Percentiles rank a stretch among this genome's conserved stretches.
These are phyloP conservation scores for Parnassius orleans DNA, from an alignment of 2,888 invertebrate genomes.

Conservation along the genomic window DNA sequence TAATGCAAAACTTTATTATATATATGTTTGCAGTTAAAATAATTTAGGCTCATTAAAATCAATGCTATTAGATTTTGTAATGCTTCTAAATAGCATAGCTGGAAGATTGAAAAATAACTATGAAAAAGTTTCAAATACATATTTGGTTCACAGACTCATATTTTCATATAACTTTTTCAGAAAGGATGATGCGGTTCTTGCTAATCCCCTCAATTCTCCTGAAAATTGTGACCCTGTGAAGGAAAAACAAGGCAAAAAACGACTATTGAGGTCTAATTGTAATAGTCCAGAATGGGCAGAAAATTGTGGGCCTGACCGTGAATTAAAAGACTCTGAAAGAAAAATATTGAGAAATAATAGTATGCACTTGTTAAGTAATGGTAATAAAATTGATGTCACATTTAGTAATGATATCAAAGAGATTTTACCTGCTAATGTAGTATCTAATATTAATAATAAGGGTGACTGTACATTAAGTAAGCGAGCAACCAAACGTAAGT, in stretches of 20 bases:
- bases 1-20: not conserved
- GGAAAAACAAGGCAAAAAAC: slow-evolving; percentile 50
- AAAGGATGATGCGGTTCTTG: slow-evolving; percentile 48
- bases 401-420: slow-evolving; percentile 8
- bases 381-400: slow-evolving; percentile 9
- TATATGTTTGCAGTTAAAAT: not conserved
- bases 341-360: slow-evolving; percentile 46
- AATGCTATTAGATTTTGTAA: too few relatives aligned
- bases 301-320: slow-evolving; percentile 56
- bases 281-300: slow-evolving; percentile 72
- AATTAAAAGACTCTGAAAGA: slow-evolving; percentile 36
- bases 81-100: too few relatives aligned
- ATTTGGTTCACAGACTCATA: too few relatives aligned
- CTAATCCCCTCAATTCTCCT: slow-evolving; percentile 58
- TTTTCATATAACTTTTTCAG: slow-evolving; percentile 44
- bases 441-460: slow-evolving; percentile 48
- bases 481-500: slow-evolving; percentile 48
- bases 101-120: too few relatives aligned
- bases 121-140: too few relatives aligned
- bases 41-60: not conserved
- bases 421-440: slow-evolving; percentile 37
- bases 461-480: slow-evolving; percentile 55
- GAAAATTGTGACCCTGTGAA: slow-evolving; percentile 45
- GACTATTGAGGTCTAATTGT: slow-evolving; percentile 48
- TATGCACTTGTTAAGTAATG: slow-evolving; percentile 20